Evolutionary conservation across 2,888 invertebrate species (phyloP).

Genomic region (Pasiphila rectangulata): DNA sequence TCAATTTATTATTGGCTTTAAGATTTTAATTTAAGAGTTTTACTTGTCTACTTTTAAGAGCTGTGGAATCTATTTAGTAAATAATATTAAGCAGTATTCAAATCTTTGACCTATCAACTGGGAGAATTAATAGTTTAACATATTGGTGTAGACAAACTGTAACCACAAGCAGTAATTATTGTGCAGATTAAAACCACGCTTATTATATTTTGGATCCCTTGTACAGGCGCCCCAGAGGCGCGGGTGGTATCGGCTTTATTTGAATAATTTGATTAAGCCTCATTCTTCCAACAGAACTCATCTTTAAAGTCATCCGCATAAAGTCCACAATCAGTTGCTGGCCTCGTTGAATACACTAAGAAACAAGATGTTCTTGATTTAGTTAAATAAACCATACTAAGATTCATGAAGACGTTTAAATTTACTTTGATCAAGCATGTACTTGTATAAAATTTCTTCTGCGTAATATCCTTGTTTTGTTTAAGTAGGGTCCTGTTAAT

Average conservation of each 20-base stretch:
- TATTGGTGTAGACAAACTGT: too few species aligned
- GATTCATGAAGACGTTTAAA: slow-evolving; percentile 21
- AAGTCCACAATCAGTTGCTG: slow-evolving; percentile 21
- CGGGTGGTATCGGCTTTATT: slow-evolving; percentile 64
- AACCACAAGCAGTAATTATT: slow-evolving; percentile 6
- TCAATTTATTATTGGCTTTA: too few species aligned
- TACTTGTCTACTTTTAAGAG: too few species aligned
- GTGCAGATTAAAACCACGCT: slow-evolving; percentile 16
- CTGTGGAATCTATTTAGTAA: too few species aligned
- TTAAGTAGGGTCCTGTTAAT: too few species aligned
- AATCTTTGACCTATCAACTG: too few species aligned
- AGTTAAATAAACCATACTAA: slow-evolving; percentile 37
- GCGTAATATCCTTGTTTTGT: too few species aligned
- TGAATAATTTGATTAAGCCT: slow-evolving; percentile 74
- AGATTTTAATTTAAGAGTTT: too few species aligned
- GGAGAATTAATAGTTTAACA: too few species aligned
- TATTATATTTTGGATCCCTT: slow-evolving; percentile 55
- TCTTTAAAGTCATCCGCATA: slow-evolving; percentile 26
- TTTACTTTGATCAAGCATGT: slow-evolving; percentile 8
- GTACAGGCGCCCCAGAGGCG: slow-evolving; percentile 57
- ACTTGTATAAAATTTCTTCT: too few species aligned
- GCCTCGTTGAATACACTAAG: slow-evolving; percentile 30
- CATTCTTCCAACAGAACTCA: slow-evolving; percentile 36
- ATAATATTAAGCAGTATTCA: too few species aligned
- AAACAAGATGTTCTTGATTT: slow-evolving; percentile 42